Percentiles rank a stretch among this genome's conserved stretches.
These are phyloP conservation scores for Rutpela maculata DNA, from an alignment of 2,888 invertebrate species.

Conservation along the genomic window DNA sequence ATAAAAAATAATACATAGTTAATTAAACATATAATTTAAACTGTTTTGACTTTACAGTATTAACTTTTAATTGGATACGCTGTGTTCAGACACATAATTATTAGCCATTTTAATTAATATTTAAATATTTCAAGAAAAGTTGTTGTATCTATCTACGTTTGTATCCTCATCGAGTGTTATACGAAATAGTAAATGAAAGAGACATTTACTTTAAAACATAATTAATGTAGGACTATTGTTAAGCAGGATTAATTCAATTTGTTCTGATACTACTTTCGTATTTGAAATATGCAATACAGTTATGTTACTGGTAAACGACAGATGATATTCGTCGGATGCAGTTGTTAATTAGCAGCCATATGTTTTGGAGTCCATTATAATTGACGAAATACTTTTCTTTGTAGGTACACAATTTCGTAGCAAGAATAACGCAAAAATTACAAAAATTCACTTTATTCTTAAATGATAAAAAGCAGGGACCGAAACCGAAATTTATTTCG, in stretches of 20 bases:
- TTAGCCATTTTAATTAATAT: not conserved
- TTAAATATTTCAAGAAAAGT: conserved; percentile 6
- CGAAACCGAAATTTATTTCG: too few species aligned
- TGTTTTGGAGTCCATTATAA: too few species aligned
- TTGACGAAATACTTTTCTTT: too few species aligned
- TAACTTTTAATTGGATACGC: conserved; percentile 13
- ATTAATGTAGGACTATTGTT: not conserved
- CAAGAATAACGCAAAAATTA: too few species aligned
- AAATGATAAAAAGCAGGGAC: too few species aligned
- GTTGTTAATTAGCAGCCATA: not conserved
- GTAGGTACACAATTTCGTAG: too few species aligned
- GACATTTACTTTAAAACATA: too few species aligned
- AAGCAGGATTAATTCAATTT: not conserved
- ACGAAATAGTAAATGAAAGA: too few species aligned
- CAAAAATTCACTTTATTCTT: too few species aligned
- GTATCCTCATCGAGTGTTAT: too few species aligned
- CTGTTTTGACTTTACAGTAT: conserved; percentile 21
- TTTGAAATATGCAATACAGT: not conserved
- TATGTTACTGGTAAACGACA: not conserved
- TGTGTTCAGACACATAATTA: conserved; percentile 13
- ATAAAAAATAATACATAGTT: conserved; percentile 1
- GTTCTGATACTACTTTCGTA: not conserved
- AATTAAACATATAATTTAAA: conserved; percentile 16
- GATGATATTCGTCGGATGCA: not conserved
- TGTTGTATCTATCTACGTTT: not conserved